These are phyloP conservation scores for Phrynocephalus forsythii DNA, from an alignment of 2,797 vertebrate species.

Conservation along the genomic window DNA sequence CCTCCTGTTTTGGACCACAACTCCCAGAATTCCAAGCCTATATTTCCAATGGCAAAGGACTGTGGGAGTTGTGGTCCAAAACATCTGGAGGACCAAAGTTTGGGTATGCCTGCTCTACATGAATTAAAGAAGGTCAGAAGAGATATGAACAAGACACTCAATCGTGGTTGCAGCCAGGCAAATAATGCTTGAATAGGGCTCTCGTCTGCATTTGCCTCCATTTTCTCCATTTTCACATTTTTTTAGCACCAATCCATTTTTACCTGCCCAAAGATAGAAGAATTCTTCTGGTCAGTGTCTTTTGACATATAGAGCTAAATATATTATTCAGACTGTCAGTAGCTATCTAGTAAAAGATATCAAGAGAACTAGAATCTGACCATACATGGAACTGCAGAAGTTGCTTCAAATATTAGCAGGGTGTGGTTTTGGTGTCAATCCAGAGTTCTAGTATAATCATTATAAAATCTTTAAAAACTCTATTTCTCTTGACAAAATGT, in stretches of 20 bases:
- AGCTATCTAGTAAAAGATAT: neutral
- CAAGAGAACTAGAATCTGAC: conserved; percentile 5
- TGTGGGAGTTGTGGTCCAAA: too few relatives aligned
- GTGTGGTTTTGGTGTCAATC: neutral
- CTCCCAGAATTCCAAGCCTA: too few relatives aligned
- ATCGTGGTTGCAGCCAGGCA: too few relatives aligned
- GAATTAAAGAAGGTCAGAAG: too few relatives aligned
- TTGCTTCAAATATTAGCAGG: neutral
- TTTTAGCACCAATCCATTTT: neutral
- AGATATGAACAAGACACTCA: neutral
- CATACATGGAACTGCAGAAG: neutral
- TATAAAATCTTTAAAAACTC: neutral
- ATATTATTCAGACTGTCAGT: neutral
- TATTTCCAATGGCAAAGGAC: too few relatives aligned
- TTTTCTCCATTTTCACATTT: neutral
- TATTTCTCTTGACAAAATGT: neutral
- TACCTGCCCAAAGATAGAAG: neutral
- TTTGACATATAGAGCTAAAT: neutral
- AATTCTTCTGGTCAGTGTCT: conserved; percentile 3
- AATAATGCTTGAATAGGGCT: neutral
- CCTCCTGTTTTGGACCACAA: too few relatives aligned
- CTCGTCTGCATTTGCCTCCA: neutral
- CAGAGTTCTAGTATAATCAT: neutral
- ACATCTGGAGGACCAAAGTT: too few relatives aligned
- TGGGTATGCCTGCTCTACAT: too few relatives aligned